A percentile compares a stretch with the other conserved stretches of the same genome.
Conservation (phyloP, 2,888 invertebrate genomes). For the Drosophila infuscata region DNA sequence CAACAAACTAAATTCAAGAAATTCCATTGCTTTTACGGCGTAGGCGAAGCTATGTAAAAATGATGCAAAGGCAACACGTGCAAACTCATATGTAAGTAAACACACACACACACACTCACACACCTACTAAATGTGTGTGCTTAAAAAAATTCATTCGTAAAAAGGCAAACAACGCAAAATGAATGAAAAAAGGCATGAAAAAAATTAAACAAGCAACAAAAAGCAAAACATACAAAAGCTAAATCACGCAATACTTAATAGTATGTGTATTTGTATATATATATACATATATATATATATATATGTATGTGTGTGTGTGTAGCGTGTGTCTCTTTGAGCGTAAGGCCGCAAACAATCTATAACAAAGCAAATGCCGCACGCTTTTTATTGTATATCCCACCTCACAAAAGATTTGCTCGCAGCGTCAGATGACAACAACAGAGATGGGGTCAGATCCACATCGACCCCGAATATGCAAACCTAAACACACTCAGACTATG, state of each 20-base stretch:
- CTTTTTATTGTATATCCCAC: conserved; percentile 8
- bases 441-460: conserved; percentile 30
- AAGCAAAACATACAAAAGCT: conserved; percentile 21
- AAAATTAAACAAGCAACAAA: conserved; percentile 35
- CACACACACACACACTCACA: background rate
- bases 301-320: background rate
- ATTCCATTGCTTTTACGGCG: conserved; percentile 42
- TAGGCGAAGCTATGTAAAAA: conserved; percentile 21
- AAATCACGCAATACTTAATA: conserved; percentile 42
- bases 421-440: conserved; percentile 36
- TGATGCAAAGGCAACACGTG: conserved; percentile 50
- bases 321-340: conserved; percentile 1
- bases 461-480: conserved; percentile 31
- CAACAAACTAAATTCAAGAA: conserved; percentile 38
- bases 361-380: conserved; percentile 26
- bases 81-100: conserved; percentile 14
- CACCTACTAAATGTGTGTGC: background rate
- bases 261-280: background rate
- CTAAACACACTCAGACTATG: conserved; percentile 1
- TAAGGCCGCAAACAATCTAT: conserved; percentile 33
- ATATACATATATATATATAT: no score
- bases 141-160: conserved; percentile 35
- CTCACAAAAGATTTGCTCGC: conserved; percentile 34
- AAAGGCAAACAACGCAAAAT: conserved; percentile 52
- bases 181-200: conserved; percentile 63